Percentiles rank a stretch among this genome's conserved stretches.
phyloP scores from a whole-genome alignment of 2,888 invertebrate genomes.

The Apotomis betuletana region DNA sequence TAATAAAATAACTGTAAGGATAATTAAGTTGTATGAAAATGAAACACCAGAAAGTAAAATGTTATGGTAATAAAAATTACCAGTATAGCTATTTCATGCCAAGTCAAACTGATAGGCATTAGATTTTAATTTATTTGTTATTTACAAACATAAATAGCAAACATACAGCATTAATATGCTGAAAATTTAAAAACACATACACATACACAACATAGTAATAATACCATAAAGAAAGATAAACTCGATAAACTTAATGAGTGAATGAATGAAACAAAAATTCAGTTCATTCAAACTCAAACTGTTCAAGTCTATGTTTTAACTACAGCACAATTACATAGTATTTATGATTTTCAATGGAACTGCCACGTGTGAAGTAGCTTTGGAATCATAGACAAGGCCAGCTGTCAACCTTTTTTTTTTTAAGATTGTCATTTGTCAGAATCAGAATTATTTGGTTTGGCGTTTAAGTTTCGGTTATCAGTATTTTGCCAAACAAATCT shows the following conservation, averaged over 20 bases:
- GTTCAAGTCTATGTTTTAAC: constrained; percentile 10
- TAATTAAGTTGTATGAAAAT: background rate
- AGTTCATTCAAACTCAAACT: background rate
- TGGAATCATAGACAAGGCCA: constrained; percentile 27
- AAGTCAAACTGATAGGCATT: constrained; percentile 37
- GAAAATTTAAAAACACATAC: no score
- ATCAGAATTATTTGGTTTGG: constrained; percentile 56
- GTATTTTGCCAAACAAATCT: constrained; percentile 63
- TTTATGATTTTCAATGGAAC: no score
- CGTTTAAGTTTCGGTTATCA: constrained; percentile 47
- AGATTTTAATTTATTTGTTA: constrained; percentile 23
- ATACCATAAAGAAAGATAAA: background rate
- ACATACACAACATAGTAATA: background rate
- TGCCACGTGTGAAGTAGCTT: constrained; percentile 9
- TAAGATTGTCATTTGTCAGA: constrained; percentile 47
- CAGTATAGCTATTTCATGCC: constrained; percentile 40
- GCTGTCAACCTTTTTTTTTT: constrained; percentile 29
- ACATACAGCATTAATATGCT: no score
- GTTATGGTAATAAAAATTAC: constrained; percentile 1
- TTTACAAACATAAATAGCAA: constrained; percentile 14
- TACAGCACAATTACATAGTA: no score
- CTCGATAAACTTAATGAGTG: background rate
- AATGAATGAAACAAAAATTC: background rate
- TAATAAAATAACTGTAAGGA: no score
- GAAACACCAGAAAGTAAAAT: background rate